Evolutionary conservation across 2,888 invertebrate species (phyloP).

Genomic region (Rosalia funebris): DNA sequence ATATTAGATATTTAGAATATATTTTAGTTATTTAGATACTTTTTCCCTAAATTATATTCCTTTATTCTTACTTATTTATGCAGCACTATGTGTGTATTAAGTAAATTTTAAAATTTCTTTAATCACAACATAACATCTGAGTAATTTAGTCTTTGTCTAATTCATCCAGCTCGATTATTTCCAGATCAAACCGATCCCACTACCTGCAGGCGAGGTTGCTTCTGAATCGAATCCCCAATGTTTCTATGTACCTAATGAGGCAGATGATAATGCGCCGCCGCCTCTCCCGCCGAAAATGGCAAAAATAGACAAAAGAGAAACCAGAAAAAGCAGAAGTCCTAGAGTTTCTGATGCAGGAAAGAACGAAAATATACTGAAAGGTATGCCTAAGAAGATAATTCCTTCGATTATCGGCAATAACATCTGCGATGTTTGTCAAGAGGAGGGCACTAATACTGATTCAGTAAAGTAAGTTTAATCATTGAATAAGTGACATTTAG

Average conservation of each 20-base stretch:
- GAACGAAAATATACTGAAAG: constrained; percentile 1
- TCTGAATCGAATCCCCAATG: constrained; percentile 77
- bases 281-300: constrained; percentile 37
- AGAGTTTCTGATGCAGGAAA: constrained; percentile 29
- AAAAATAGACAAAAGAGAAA: constrained; percentile 36
- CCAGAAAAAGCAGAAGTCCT: constrained; percentile 43
- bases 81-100: too few species aligned
- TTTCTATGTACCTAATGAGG: constrained; percentile 79
- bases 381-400: constrained; percentile 19
- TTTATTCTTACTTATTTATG: too few species aligned
- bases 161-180: too few species aligned
- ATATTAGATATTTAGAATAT: too few species aligned
- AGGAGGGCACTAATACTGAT: constrained; percentile 71
- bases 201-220: constrained; percentile 77
- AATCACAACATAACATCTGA: too few species aligned
- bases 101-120: too few species aligned
- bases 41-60: too few species aligned
- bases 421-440: constrained; percentile 75
- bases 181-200: constrained; percentile 80
- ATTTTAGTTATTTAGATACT: too few species aligned
- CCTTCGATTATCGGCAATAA: constrained; percentile 56
- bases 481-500: too few species aligned
- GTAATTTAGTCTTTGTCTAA: too few species aligned
- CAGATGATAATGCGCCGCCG: constrained; percentile 67
- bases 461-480: constrained; percentile 76